Base-by-base conservation (phyloP, 2,888 invertebrate species). In the Halictus quadricinctus region DNA sequence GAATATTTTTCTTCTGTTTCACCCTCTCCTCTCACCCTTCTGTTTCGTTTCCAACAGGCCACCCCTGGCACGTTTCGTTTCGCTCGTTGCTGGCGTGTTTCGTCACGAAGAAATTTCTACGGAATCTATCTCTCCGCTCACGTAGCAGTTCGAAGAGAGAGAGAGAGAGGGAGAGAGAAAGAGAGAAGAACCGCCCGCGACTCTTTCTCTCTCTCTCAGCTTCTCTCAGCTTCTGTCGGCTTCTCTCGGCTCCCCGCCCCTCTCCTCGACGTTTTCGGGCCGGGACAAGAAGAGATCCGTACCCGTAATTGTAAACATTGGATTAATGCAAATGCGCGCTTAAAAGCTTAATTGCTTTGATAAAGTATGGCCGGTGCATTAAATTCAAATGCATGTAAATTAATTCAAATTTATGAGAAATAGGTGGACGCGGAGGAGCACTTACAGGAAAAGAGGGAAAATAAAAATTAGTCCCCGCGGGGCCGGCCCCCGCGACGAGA, bases 321-420 rank as follows among this genome's bases (percentile, higher is more conserved):
- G 94, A 94, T 94, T 94, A 94, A 94, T 94, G 94, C 94, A 94
- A 94, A 94, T 94, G 94, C 93, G 91, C 93, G 94, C 94, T 94
- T 94, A 94, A 94, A 94, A 94, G 94, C 94, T 94, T 94, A 94
- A 94, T 94, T 94, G 94, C 94, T 92, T 94, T 94, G 94, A 94
- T 94, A 94, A 94, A 94, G 94, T 94, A 94, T 93, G 93, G 93
- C 50, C 91, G 92, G 89, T 90, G 94, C 92, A 94, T 94, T 94
- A 94, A 94, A 94, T 94, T 94, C 94, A 94, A 94, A 94, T 94
- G 93, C 94, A 94, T 94, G 94, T 94, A 94, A 94, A 94, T 94
- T 94, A 93, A 94, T 94, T 94, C 93, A 94, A 94, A 94, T 94
- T 94, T 94, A 94, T 94, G 94, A 94, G 94, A 94, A 94, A 94